Conservation (phyloP, 2,797 vertebrate species). For the Hephaestus fuliginosus region DNA sequence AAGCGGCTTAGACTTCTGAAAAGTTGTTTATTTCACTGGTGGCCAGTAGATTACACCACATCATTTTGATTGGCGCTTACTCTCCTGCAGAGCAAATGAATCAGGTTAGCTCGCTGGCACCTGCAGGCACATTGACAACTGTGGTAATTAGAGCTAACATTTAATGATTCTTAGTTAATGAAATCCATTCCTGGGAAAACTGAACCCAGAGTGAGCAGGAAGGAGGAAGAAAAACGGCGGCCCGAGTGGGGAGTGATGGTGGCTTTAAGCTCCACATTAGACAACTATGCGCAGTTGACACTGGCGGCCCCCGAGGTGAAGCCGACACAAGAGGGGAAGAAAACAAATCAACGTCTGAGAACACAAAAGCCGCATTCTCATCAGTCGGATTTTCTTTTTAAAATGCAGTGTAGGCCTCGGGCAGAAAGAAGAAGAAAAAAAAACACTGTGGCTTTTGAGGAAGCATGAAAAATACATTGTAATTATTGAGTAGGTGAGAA, state of each 20-base stretch:
- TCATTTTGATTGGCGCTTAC: constrained; percentile 34
- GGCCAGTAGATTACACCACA: constrained; percentile 23
- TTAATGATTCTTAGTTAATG: constrained; percentile 98
- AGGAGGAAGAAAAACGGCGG: constrained; percentile 36
- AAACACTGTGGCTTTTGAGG: constrained; percentile 43
- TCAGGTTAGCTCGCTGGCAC: constrained; percentile 87
- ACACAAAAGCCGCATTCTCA: constrained; percentile 59
- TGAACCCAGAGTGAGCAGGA: constrained; percentile 82
- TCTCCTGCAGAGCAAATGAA: constrained; percentile 68
- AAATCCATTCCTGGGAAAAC: constrained; percentile 91
- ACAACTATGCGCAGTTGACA: constrained; percentile 44
- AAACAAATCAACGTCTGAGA: constrained; percentile 58
- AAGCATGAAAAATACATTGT: constrained; percentile 67
- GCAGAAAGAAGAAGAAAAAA: constrained; percentile 40
- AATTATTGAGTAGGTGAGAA: constrained; percentile 70
- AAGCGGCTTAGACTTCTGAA: constrained; percentile 43
- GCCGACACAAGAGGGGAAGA: constrained; percentile 33
- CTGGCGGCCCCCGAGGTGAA: constrained; percentile 46
- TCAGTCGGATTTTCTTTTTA: constrained; percentile 62
- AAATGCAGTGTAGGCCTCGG: constrained; percentile 56
- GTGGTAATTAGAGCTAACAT: constrained; percentile 95
- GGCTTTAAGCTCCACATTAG: constrained; percentile 48
- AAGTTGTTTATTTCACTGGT: constrained; percentile 60
- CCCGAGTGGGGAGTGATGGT: constrained; percentile 37
- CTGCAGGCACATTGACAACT: constrained; percentile 92